Base-by-base conservation (phyloP, 2,113 vertebrate species). In the Cyanoderma ruficeps region DNA sequence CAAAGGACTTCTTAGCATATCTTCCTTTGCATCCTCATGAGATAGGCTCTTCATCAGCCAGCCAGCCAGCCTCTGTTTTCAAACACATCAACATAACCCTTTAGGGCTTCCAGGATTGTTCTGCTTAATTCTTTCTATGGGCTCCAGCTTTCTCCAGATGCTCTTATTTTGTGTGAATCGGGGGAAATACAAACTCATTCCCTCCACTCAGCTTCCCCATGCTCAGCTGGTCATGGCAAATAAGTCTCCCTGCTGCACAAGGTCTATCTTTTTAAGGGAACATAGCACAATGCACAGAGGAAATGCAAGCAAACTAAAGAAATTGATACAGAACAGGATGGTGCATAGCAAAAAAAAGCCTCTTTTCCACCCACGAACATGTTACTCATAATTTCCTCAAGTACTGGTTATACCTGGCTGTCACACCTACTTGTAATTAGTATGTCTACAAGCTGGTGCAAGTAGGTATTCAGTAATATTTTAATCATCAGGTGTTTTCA, bases 221-320 rank as follows among this genome's bases (percentile, higher is more conserved):
- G 23, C 31, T 57, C 49, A 63, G 44, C 31, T 4, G 1, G 23
- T 25, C 50, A 80, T 0, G 3, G 44, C 41, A 79, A 85, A 60
- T 0, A n/a, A 11, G 19, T 33, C 37, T 56, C 31, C 15, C 25
- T 55, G 28, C 12, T 55, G 11, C 12, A 53, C 7, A 28, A n/a
- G 28, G 5, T 13, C 0, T 4, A 20, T 6, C 9, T 49, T 44
- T 44, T 52, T 24, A 74, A 20, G 15, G 41, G 22, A 80, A 57
- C 11, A 1, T 2, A 83, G 33, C 46, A 46, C 14, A 10, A 13
- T 0, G 0, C 16, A 41, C 18, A 37, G 31, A 16, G 39, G 8
- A 53, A 80, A 53, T 14, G 15, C 35, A 79, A 50, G 33, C 9
- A 35, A 79, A 69, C 25, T 25, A 33, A 77, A 69, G 11, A 88